phyloP scores from a whole-genome alignment of 2,888 invertebrate genomes.

The Lomographa bimaculata region DNA sequence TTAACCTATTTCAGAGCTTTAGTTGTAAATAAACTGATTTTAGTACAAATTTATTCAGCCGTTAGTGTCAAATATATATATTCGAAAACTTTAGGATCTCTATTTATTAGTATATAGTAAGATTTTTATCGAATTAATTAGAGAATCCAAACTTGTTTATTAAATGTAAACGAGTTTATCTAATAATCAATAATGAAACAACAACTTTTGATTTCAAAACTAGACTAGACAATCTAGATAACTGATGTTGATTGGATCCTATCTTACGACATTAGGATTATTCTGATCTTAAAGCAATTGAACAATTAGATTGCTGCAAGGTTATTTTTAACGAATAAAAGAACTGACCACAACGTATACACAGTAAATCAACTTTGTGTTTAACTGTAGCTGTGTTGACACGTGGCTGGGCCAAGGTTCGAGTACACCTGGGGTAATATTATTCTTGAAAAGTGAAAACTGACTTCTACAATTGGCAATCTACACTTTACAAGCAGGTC shows the following conservation, averaged over 20 bases:
- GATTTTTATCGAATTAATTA: too few relatives aligned
- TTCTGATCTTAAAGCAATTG: constrained; percentile 18
- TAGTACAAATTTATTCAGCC: too few relatives aligned
- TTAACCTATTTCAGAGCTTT: too few relatives aligned
- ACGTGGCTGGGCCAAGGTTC: too few relatives aligned
- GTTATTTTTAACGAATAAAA: constrained; percentile 20
- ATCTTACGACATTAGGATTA: constrained; percentile 28
- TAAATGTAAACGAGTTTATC: constrained; percentile 3
- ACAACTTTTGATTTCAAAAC: constrained; percentile 18
- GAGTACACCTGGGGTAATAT: too few relatives aligned
- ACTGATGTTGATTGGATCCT: constrained; percentile 6
- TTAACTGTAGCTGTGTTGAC: not conserved
- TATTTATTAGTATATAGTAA: too few relatives aligned
- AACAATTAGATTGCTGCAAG: constrained; percentile 34
- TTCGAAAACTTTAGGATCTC: too few relatives aligned
- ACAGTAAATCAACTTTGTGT: constrained; percentile 9
- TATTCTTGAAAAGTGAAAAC: too few relatives aligned
- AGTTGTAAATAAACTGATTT: too few relatives aligned
- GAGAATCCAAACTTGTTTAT: not conserved
- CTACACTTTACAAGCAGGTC: too few relatives aligned
- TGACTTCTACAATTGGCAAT: too few relatives aligned
- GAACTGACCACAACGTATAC: not conserved
- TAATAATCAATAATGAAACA: constrained; percentile 11
- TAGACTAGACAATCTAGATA: constrained; percentile 22
- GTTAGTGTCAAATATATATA: too few relatives aligned